Evolutionary conservation across 2,797 vertebrate species (phyloP).

Genomic region (Cichlasoma orientale): DNA sequence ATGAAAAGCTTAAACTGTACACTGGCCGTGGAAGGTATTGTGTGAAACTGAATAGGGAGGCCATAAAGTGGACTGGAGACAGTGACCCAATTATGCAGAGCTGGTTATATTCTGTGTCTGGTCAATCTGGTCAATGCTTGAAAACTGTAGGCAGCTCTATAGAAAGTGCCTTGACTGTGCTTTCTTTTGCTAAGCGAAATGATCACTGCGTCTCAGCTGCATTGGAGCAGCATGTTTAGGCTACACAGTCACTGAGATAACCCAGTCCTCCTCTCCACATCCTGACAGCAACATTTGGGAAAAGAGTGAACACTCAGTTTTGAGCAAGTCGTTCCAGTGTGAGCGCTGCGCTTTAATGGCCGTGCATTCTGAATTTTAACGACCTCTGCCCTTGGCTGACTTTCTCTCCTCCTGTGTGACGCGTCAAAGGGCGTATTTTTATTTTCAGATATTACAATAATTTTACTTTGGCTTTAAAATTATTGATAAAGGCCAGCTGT

Average conservation of each 20-base stretch:
- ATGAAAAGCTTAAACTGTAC: constrained; percentile 69
- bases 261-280: constrained; percentile 36
- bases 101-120: constrained; percentile 45
- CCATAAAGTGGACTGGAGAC: constrained; percentile 67
- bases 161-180: constrained; percentile 26
- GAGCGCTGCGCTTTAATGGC: constrained; percentile 9
- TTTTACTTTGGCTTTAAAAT: constrained; percentile 5
- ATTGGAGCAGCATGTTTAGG: constrained; percentile 50
- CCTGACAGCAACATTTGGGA: constrained; percentile 23
- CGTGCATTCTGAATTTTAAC: constrained; percentile 23
- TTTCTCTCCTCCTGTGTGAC: not conserved
- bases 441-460: not conserved
- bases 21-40: constrained; percentile 64
- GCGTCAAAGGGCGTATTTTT: not conserved
- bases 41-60: constrained; percentile 72
- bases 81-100: constrained; percentile 43
- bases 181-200: constrained; percentile 38
- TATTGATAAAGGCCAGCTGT: not conserved
- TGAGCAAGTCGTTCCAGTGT: constrained; percentile 11
- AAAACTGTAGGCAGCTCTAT: constrained; percentile 34
- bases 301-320: constrained; percentile 15
- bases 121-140: constrained; percentile 27
- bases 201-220: constrained; percentile 38
- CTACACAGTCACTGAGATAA: constrained; percentile 57
- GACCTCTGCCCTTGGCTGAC: not conserved